Evolutionary conservation across 2,113 vertebrate species (phyloP), one percentile per base, ranked within the genome.

Genomic region (Peucedramus taeniatus): DNA sequence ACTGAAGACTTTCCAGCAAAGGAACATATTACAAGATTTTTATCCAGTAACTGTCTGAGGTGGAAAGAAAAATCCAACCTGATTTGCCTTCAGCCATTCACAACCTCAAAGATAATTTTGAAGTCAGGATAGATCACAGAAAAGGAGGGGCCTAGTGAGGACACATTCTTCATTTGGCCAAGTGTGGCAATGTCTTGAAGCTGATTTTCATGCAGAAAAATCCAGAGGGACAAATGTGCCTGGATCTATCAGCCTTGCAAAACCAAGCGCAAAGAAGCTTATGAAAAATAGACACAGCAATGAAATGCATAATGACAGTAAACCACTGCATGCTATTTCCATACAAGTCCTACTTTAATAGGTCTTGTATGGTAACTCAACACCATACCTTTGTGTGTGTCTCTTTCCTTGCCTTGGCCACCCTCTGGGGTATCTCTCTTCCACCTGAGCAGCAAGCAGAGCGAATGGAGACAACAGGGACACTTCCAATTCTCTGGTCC

Each of bases 21-120:
- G 17, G 13, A 80, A 6, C 18, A 33, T 40, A 49, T 79, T 72
- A 45, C 37, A 35, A 23, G 24, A 63, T 54, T 86, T 93, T 76
- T 69, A 69, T 4, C 4, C 17, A 66, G 15, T 35, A 57, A 75
- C 9, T 59, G 3, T 84, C 64, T 89, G 42, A 57, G 17, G 20
- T 9, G 2, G 26, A 10, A 33, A 57, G n/a, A 31, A 59, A 15
- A 9, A 0, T 15, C n/a, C 14, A 28, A 39, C 3, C 5, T 44
- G 35, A 57, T 66, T 87, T 69, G 4, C n/a, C 92, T 79, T 82
- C 31, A 79, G 9, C 23, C 63, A 57, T 50, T 95, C 30, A 23
- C 5, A 72, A 40, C 23, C 19, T 57, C 30, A 61, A 77, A 64
- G n/a, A 66, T 26, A 1, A 10, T 20, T 22, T 33, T 49, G 18